Conservation (phyloP, 2,113 vertebrate genomes). For the Suncus etruscus region DNA sequence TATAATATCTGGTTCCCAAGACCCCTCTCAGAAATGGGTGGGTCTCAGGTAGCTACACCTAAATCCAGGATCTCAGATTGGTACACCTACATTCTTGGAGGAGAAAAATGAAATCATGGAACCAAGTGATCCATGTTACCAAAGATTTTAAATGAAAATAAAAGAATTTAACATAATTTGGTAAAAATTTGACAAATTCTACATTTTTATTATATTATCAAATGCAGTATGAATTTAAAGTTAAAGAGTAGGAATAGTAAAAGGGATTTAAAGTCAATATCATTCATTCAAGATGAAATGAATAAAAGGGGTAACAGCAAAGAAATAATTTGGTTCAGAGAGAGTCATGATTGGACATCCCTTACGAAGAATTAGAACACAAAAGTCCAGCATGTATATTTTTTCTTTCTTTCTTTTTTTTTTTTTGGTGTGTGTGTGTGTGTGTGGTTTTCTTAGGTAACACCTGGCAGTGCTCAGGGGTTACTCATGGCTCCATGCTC, state of each 20-base stretch:
- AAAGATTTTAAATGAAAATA: constrained; percentile 3
- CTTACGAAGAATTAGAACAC: background rate
- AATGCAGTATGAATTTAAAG: background rate
- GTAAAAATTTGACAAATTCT: constrained; percentile 16
- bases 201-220: background rate
- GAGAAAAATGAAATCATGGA: background rate
- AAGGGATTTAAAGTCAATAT: background rate
- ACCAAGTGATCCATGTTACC: background rate
- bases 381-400: background rate
- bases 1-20: too few relatives aligned
- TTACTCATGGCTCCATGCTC: too few relatives aligned
- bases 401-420: too few relatives aligned
- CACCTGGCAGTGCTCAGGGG: too few relatives aligned
- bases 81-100: too few relatives aligned
- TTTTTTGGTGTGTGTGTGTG: too few relatives aligned
- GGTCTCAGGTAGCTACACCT: too few relatives aligned
- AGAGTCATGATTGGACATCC: background rate
- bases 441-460: too few relatives aligned
- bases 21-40: too few relatives aligned
- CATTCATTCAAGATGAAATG: background rate
- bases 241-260: background rate
- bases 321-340: too few relatives aligned
- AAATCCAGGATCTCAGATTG: too few relatives aligned
- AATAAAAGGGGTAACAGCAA: background rate
- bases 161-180: background rate